A percentile compares a stretch with the other conserved stretches of the same genome.
Evolutionary conservation across 2,113 vertebrate genomes (phyloP).

Genomic region (Cheilinus undulatus): DNA sequence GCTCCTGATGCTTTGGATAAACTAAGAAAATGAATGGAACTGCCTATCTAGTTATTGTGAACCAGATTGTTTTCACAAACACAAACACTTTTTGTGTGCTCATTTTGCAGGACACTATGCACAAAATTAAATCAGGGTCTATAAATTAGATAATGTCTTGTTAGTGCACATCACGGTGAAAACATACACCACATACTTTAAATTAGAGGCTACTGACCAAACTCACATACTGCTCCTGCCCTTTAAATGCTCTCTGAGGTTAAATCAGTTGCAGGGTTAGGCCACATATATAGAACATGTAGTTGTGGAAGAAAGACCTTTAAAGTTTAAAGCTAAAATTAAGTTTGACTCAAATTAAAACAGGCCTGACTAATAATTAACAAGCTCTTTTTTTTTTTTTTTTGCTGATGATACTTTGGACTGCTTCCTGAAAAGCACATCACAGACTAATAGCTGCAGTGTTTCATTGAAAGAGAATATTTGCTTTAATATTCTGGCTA

Average conservation of each 20-base stretch:
- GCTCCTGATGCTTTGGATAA: slow-evolving; percentile 21
- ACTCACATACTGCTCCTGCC: slow-evolving; percentile 6
- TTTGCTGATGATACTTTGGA: not conserved
- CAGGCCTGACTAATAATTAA: not conserved
- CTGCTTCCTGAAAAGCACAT: not conserved
- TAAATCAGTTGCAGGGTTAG: slow-evolving; percentile 1
- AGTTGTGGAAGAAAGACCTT: not conserved
- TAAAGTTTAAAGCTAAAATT: not conserved
- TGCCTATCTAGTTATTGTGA: not conserved
- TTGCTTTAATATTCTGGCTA: too few relatives aligned
- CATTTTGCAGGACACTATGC: slow-evolving; percentile 1
- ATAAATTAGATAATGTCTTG: slow-evolving; percentile 38
- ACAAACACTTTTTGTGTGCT: slow-evolving; percentile 9
- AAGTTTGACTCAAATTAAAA: not conserved
- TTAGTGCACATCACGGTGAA: slow-evolving; percentile 30
- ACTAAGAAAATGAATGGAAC: not conserved
- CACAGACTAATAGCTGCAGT: too few relatives aligned
- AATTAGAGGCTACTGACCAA: slow-evolving; percentile 37
- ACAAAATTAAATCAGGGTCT: slow-evolving; percentile 27
- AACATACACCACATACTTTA: slow-evolving; percentile 37
- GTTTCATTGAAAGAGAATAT: too few relatives aligned
- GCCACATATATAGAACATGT: not conserved
- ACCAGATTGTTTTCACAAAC: not conserved
- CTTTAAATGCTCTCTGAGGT: not conserved
- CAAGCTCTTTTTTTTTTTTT: not conserved